These are phyloP conservation scores for Tupaia tana DNA, from an alignment of 2,113 vertebrate genomes.

Conservation along the genomic window DNA sequence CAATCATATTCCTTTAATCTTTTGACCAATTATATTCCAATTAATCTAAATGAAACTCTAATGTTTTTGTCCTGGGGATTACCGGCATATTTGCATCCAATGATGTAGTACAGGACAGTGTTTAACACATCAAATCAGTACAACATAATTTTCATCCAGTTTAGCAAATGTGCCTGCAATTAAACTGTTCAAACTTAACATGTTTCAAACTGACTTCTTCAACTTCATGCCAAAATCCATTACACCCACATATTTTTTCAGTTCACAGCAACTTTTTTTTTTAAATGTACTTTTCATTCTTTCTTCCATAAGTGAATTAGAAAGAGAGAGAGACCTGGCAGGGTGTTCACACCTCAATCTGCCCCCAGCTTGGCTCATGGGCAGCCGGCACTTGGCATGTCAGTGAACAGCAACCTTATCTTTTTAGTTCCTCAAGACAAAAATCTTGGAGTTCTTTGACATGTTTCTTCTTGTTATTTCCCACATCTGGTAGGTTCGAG, in stretches of 20 bases:
- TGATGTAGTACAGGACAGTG: neutral
- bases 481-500: no score
- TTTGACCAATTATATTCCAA: neutral
- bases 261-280: neutral
- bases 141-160: neutral
- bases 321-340: no score
- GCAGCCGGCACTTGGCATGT: no score
- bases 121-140: neutral
- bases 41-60: neutral
- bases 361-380: no score
- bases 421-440: neutral
- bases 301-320: no score
- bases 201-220: neutral
- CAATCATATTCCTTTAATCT: neutral
- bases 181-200: neutral
- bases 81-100: neutral
- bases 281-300: neutral
- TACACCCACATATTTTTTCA: neutral
- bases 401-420: neutral
- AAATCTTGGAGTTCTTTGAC: neutral
- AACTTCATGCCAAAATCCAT: slow-evolving; percentile 10
- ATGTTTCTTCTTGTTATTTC: neutral
- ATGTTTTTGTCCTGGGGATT: neutral
- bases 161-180: neutral
- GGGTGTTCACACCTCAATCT: no score